Conservation (phyloP, 2,888 invertebrate genomes). For the Ditylenchus weischeri region DNA sequence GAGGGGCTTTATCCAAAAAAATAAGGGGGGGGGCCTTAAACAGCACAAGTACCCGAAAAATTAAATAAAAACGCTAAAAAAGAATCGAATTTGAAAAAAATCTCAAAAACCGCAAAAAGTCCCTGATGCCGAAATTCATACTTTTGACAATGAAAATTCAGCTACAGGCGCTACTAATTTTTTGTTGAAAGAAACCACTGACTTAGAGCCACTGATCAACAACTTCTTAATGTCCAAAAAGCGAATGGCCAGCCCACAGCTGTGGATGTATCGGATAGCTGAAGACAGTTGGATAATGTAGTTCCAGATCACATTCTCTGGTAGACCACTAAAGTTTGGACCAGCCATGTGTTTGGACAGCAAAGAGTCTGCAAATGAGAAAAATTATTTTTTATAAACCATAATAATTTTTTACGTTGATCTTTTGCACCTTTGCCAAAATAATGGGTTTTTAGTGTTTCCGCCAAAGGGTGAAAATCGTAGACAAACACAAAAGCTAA, state of each 20-base stretch:
- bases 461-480: conserved; percentile 86
- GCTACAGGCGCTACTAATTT: no score
- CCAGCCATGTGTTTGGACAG: conserved; percentile 4
- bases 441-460: conserved; percentile 81
- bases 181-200: no score
- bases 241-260: conserved; percentile 74
- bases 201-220: conserved; percentile 54
- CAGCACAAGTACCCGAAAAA: no score
- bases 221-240: conserved; percentile 89
- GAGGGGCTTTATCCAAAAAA: no score
- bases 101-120: no score
- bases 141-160: no score
- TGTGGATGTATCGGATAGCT: conserved; percentile 84
- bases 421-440: conserved; percentile 62
- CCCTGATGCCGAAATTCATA: no score
- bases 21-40: no score
- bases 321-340: conserved; percentile 12
- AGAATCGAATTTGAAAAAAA: no score
- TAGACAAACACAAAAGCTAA: conserved; percentile 90
- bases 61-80: no score
- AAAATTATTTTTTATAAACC: neutral
- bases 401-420: no score
- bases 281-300: conserved; percentile 91
- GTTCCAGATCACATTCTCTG: conserved; percentile 79
- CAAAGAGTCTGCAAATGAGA: neutral